Evolutionary conservation across 2,888 invertebrate genomes (phyloP).

Genomic region (Drosophila borealis): DNA sequence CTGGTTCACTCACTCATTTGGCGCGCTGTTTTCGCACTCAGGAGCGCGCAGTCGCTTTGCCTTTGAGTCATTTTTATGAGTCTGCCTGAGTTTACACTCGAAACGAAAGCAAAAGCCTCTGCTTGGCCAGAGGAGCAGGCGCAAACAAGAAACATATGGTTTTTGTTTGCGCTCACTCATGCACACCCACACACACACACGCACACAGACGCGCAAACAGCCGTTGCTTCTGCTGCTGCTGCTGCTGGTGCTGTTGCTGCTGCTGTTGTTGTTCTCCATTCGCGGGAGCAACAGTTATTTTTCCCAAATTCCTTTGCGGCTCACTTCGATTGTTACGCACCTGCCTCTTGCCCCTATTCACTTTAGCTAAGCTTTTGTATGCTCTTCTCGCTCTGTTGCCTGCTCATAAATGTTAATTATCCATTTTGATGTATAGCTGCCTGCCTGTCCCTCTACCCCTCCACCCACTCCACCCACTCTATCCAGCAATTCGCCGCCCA

Average conservation of each 20-base stretch:
- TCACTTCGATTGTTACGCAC: conserved; percentile 58
- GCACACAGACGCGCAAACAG: conserved; percentile 26
- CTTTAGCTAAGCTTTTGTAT: conserved; percentile 28
- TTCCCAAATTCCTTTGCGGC: conserved; percentile 55
- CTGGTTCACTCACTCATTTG: conserved; percentile 14
- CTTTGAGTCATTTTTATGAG: conserved; percentile 47
- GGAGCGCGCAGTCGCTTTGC: conserved; percentile 68
- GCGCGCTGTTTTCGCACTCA: conserved; percentile 26
- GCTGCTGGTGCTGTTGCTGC: conserved; percentile 1
- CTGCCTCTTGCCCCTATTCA: conserved; percentile 14
- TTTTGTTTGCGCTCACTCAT: conserved; percentile 67
- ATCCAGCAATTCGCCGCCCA: background rate
- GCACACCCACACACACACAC: conserved; percentile 28
- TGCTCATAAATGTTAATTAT: conserved; percentile 79
- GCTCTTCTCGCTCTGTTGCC: conserved; percentile 58
- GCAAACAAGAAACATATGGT: conserved; percentile 78
- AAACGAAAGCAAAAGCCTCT: conserved; percentile 78
- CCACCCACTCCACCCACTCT: background rate
- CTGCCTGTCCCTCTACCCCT: conserved; percentile 12
- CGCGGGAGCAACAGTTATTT: conserved; percentile 76
- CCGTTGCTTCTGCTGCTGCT: conserved; percentile 31
- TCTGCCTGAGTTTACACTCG: conserved; percentile 47
- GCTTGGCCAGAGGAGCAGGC: conserved; percentile 16
- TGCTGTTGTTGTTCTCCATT: conserved; percentile 38
- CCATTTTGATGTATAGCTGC: conserved; percentile 56